These are phyloP conservation scores for Syngnathus rostellatus DNA, from an alignment of 2,797 vertebrate genomes.

Conservation along the genomic window DNA sequence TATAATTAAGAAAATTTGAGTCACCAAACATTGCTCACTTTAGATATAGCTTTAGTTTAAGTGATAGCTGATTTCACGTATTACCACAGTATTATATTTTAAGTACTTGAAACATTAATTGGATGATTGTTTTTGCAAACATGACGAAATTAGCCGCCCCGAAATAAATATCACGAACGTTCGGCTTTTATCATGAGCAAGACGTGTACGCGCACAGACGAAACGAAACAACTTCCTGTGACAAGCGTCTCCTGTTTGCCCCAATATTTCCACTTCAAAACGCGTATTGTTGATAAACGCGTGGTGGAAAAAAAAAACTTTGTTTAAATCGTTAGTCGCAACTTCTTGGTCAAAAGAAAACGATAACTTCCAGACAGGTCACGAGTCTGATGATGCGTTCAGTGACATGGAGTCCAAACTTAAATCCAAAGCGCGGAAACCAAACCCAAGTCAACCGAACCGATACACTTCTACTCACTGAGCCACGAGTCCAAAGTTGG, in stretches of 20 bases:
- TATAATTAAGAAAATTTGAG: no score
- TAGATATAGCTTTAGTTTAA: background rate
- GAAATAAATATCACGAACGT: background rate
- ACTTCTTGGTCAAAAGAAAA: background rate
- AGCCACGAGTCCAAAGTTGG: constrained; percentile 56
- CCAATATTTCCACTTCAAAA: background rate
- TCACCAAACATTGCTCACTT: background rate
- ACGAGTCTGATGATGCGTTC: background rate
- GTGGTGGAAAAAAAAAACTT: background rate
- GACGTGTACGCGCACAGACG: background rate
- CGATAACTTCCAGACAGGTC: background rate
- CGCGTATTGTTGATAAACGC: background rate
- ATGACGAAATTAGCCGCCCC: no score
- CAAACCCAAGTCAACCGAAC: background rate
- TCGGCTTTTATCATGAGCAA: background rate
- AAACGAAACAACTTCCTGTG: constrained; percentile 4
- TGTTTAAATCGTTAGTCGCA: background rate
- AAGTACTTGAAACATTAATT: background rate
- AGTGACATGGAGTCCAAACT: no score
- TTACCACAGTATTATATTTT: background rate
- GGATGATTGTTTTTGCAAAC: background rate
- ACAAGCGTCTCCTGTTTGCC: background rate
- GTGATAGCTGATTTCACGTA: background rate
- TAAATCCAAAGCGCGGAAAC: background rate
- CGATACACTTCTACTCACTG: constrained; percentile 49